phyloP scores from a whole-genome alignment of 2,888 invertebrate species.

The Teleiodes luculella region DNA sequence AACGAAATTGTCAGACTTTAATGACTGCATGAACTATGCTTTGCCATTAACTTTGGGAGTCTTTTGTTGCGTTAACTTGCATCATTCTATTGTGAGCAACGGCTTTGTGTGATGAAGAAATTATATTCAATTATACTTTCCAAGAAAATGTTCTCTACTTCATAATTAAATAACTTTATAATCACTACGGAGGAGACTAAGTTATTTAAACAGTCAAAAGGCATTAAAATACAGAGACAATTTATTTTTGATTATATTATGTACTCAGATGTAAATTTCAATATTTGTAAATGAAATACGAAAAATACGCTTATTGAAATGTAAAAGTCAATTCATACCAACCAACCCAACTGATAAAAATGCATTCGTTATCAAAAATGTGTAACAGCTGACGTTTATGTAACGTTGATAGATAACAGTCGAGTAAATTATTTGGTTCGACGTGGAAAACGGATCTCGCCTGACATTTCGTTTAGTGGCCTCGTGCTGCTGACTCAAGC shows the following conservation, averaged over 20 bases:
- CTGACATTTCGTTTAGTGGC: slow-evolving; percentile 67
- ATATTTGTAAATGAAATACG: no score
- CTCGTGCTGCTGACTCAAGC: slow-evolving; percentile 58
- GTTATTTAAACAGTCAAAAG: no score
- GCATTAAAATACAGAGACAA: no score
- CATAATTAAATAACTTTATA: background rate
- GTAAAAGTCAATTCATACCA: no score
- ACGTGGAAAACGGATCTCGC: slow-evolving; percentile 59
- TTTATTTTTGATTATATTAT: no score
- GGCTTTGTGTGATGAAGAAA: background rate
- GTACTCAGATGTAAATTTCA: no score
- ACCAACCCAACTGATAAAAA: background rate
- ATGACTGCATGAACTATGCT: background rate
- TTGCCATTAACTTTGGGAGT: background rate
- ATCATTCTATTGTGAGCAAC: background rate
- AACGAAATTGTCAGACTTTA: slow-evolving; percentile 34
- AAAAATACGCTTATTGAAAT: no score
- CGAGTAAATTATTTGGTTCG: slow-evolving; percentile 24
- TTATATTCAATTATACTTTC: background rate
- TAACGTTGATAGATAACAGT: slow-evolving; percentile 1
- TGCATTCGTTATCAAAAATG: slow-evolving; percentile 6
- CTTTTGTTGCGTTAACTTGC: background rate
- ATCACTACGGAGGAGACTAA: no score
- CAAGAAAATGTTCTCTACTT: background rate
- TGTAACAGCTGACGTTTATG: background rate